phyloP scores from a whole-genome alignment of 2,888 invertebrate genomes.

The Nemotelus pantherinus region DNA sequence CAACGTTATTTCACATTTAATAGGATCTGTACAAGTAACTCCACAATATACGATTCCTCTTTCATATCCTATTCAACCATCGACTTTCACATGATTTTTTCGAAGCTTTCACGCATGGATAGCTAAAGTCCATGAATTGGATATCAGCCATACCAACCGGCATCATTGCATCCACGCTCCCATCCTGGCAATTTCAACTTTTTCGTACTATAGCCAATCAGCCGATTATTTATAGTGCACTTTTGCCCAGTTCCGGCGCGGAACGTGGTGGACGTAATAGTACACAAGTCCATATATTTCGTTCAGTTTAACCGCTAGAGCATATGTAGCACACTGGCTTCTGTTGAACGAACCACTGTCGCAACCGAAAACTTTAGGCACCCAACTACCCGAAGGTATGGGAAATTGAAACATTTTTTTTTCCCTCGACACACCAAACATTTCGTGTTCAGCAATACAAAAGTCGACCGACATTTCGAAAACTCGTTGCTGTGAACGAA shows the following conservation, averaged over 20 bases:
- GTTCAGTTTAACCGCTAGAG: conserved; percentile 29
- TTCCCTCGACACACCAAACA: conserved; percentile 1
- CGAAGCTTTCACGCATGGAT: conserved; percentile 24
- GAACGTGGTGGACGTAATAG: neutral
- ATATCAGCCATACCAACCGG: conserved; percentile 19
- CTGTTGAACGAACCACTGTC: too few species aligned
- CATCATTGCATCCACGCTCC: neutral
- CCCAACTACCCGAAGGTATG: neutral
- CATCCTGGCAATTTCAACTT: neutral
- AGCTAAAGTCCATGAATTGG: conserved; percentile 22
- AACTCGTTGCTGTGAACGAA: conserved; percentile 4
- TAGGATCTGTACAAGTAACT: conserved; percentile 14
- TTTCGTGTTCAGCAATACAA: neutral
- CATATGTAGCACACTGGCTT: neutral
- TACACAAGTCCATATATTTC: conserved; percentile 20
- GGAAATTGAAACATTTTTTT: conserved; percentile 27
- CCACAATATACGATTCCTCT: neutral
- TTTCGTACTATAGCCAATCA: neutral
- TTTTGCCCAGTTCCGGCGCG: conserved; percentile 9
- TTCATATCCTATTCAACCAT: neutral
- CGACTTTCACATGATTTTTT: neutral
- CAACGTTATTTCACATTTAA: conserved; percentile 32
- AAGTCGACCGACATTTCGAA: conserved; percentile 15
- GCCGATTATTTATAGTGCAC: conserved; percentile 40
- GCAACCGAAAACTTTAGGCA: too few species aligned